Evolutionary conservation across 1,140 invertebrate species (phyloP).

Genomic region (Neotoxoptera formosana): DNA sequence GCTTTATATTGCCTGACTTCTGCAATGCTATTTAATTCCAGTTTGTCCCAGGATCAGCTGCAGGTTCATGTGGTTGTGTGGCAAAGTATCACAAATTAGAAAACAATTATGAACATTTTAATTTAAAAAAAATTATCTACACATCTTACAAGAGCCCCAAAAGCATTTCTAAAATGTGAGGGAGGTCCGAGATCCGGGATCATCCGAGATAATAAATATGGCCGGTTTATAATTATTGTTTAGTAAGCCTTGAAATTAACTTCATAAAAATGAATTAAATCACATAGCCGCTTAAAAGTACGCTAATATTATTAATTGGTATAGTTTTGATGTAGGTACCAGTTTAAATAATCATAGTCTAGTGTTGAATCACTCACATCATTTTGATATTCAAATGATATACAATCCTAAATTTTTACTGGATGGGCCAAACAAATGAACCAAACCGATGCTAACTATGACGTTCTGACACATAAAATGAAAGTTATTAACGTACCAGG

Average conservation of each 20-base stretch:
- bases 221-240: neutral
- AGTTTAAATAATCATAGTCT: neutral
- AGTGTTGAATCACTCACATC: neutral
- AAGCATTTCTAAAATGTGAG: neutral
- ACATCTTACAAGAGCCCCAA: neutral
- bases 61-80: neutral
- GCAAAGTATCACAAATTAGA: neutral
- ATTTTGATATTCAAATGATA: neutral
- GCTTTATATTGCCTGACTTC: neutral
- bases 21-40: neutral
- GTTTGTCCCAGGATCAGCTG: neutral
- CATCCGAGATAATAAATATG: neutral
- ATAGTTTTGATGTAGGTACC: neutral
- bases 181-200: neutral
- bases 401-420: neutral
- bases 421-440: neutral
- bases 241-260: neutral
- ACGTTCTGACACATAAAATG: neutral
- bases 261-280: neutral
- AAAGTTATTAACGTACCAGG: neutral
- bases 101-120: neutral
- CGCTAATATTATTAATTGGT: neutral
- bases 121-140: neutral
- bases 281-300: fast-evolving
- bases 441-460: neutral